A percentile compares a stretch with the other conserved stretches of the same genome.
Evolutionary conservation across 2,797 vertebrate genomes (phyloP).

Genomic region (Cuculus canorus): DNA sequence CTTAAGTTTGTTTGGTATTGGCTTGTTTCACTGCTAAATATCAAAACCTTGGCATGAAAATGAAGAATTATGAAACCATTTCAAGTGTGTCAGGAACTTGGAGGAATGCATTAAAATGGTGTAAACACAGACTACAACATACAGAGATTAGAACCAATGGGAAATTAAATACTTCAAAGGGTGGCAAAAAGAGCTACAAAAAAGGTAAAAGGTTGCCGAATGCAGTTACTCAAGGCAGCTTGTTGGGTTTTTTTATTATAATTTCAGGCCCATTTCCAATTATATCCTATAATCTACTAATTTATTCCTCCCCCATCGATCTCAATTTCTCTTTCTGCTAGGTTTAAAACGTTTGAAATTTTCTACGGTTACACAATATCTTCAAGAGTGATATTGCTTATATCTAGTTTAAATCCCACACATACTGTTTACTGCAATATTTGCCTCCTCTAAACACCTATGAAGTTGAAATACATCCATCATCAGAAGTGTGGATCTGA

Average conservation of each 20-base stretch:
- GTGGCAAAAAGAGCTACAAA: neutral
- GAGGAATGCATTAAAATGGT: neutral
- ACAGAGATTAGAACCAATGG: neutral
- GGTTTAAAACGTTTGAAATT: constrained; percentile 47
- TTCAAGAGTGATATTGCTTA: neutral
- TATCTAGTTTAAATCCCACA: constrained; percentile 26
- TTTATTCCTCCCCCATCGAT: constrained; percentile 68
- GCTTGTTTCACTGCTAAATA: neutral
- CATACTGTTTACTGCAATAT: constrained; percentile 28
- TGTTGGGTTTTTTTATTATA: neutral
- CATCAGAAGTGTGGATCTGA: constrained; percentile 1
- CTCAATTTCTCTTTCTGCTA: constrained; percentile 58
- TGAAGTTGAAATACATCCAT: constrained; percentile 26
- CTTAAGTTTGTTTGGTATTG: neutral
- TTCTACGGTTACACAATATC: neutral
- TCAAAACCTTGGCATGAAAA: neutral
- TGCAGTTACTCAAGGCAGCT: neutral
- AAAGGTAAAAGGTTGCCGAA: constrained; percentile 21
- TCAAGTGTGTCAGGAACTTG: neutral
- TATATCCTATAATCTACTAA: constrained; percentile 68
- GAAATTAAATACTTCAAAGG: neutral
- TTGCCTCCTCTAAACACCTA: constrained; percentile 45
- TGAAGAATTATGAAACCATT: neutral
- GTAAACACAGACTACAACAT: neutral
- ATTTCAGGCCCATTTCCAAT: constrained; percentile 68